Evolutionary conservation across 2,888 invertebrate species (phyloP), one percentile per base, ranked within the genome.

Genomic region (Xestia rhomboidea): DNA sequence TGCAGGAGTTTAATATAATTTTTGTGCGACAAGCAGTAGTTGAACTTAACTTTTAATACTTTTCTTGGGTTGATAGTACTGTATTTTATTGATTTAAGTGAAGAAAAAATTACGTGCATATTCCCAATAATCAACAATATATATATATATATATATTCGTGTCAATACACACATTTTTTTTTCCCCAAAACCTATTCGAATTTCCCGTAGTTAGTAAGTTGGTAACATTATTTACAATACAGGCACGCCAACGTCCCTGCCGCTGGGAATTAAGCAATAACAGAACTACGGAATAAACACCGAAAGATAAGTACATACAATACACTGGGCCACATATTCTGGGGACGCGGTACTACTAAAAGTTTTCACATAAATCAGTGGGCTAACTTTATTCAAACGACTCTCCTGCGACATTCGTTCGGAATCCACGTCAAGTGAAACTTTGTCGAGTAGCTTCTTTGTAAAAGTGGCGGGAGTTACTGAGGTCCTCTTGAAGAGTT

Each of bases 361-460:
- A 96, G 94, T 96, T 96, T 95, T 87, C 92, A 94, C 95, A 96
- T 96, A 96, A 96, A 96, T 96, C 96, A 96, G 95, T 91, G 89
- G 91, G 89, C 93, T 95, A 96, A 96, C 95, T 96, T 96, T 96
- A 96, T 96, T 96, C 95, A 95, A 96, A 96, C 95, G 95, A 95
- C 95, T 96, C 96, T 96, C 95, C 92, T 92, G 95, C 94, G 95
- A 96, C 95, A 95, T 93, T 95, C 94, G 95, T 96, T 95, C 93
- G 94, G 93, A 93, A 93, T 95, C 92, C 92, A 92, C 95, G 93
- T 95, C 94, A 93, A 93, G 93, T 90, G 90, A 93, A 95, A 96
- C 94, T 96, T 95, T 91, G 90, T 90, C 87, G 90, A 92, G 93
- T 92, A 88, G 91, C 92, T 94, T 94, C 94, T 94, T 94, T 91